Conservation (phyloP, 2,888 invertebrate genomes). For the Epistrophe eligans region DNA sequence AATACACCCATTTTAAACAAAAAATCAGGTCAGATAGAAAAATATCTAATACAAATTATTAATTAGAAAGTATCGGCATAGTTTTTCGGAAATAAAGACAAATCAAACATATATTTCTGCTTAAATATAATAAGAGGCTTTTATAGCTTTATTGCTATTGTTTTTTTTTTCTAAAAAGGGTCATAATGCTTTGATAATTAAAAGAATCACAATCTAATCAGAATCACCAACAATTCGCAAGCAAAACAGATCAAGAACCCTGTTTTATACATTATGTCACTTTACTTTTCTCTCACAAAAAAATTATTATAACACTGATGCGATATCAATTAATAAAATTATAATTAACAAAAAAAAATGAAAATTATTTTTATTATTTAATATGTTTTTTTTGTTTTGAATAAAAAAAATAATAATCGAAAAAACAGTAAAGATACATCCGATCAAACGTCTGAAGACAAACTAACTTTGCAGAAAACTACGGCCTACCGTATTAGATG, state of each 20-base stretch:
- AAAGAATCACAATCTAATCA: neutral
- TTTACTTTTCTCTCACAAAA: constrained; percentile 13
- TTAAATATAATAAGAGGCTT: neutral
- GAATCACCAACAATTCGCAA: constrained; percentile 13
- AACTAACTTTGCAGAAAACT: constrained; percentile 64
- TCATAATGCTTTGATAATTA: neutral
- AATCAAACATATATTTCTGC: neutral
- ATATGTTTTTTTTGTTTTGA: constrained; percentile 16
- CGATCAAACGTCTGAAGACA: constrained; percentile 60
- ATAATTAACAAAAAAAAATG: constrained; percentile 2
- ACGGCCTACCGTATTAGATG: constrained; percentile 59
- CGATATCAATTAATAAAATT: neutral
- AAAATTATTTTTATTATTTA: constrained; percentile 20
- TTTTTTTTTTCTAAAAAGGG: neutral
- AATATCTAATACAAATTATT: neutral
- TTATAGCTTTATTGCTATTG: no score
- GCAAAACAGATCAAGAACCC: neutral
- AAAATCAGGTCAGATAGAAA: neutral
- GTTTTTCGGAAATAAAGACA: neutral
- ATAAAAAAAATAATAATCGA: neutral
- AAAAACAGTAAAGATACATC: constrained; percentile 52
- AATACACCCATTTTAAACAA: neutral
- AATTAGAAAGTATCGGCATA: constrained; percentile 7
- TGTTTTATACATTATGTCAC: neutral
- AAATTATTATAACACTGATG: neutral